Conservation (phyloP, 2,797 vertebrate species). For the Setipinna tenuifilis region DNA sequence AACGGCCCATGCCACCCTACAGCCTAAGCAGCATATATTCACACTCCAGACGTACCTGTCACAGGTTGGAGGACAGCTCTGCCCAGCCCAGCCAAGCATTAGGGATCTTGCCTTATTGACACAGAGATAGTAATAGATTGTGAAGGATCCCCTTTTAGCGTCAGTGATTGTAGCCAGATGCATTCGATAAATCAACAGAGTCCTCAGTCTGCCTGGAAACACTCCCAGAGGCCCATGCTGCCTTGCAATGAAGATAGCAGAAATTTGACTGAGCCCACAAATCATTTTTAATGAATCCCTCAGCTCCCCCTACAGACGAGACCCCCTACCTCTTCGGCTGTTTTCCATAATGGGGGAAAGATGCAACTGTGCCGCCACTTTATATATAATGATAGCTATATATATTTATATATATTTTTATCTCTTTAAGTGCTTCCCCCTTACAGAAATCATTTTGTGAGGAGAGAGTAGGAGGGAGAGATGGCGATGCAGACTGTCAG, state of each 20-base stretch:
- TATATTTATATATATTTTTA: background rate
- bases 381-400: background rate
- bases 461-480: background rate
- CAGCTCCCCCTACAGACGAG: conserved; percentile 31
- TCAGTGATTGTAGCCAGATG: conserved; percentile 25
- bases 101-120: conserved; percentile 3
- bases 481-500: background rate
- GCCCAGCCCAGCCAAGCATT: background rate
- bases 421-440: background rate
- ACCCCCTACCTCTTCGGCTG: conserved; percentile 25
- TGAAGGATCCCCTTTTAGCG: conserved; percentile 30
- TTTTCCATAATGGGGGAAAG: background rate
- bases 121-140: conserved; percentile 21
- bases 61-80: background rate
- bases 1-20: background rate
- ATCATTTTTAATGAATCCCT: conserved; percentile 66
- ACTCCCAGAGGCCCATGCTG: conserved; percentile 39
- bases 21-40: background rate
- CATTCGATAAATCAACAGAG: conserved; percentile 48
- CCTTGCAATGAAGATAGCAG: conserved; percentile 35
- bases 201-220: conserved; percentile 38
- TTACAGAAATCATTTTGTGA: background rate
- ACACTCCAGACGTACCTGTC: background rate
- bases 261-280: conserved; percentile 56
- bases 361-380: conserved; percentile 14